Conservation (phyloP, 2,797 vertebrate species). For the Crocidura indochinensis region DNA sequence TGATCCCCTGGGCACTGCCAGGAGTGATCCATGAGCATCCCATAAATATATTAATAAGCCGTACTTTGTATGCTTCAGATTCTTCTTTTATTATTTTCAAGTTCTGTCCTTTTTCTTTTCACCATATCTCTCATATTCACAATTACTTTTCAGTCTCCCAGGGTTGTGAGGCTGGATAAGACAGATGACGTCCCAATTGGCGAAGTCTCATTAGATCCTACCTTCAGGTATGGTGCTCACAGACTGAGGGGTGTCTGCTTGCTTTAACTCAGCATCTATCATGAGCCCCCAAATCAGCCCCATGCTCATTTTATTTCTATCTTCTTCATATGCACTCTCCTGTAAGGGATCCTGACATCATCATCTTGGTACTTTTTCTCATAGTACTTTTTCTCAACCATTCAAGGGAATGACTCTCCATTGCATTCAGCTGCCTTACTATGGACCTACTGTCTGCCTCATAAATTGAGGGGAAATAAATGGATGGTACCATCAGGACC, state of each 20-base stretch:
- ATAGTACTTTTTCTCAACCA: not conserved
- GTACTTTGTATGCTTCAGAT: constrained; percentile 21
- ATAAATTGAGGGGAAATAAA: no score
- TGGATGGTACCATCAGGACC: no score
- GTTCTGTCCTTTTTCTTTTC: constrained; percentile 22
- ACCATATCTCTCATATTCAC: not conserved
- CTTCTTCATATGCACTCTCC: not conserved
- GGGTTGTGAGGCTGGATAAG: no score
- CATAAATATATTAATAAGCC: constrained; percentile 43
- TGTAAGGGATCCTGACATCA: not conserved
- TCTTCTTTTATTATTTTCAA: constrained; percentile 62
- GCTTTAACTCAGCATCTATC: not conserved
- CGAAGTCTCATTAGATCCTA: no score
- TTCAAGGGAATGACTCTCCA: not conserved
- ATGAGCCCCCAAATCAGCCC: not conserved
- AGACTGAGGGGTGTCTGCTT: no score
- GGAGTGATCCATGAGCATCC: no score
- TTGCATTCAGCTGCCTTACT: not conserved
- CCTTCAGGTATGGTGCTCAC: no score
- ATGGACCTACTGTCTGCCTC: no score
- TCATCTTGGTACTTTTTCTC: not conserved
- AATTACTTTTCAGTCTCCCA: not conserved
- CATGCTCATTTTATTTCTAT: not conserved
- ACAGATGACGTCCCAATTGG: no score
- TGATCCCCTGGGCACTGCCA: no score